Evolutionary conservation across 1,140 invertebrate genomes (phyloP), one percentile per base, ranked within the genome.

Genomic region (Heliconius hermathena): DNA sequence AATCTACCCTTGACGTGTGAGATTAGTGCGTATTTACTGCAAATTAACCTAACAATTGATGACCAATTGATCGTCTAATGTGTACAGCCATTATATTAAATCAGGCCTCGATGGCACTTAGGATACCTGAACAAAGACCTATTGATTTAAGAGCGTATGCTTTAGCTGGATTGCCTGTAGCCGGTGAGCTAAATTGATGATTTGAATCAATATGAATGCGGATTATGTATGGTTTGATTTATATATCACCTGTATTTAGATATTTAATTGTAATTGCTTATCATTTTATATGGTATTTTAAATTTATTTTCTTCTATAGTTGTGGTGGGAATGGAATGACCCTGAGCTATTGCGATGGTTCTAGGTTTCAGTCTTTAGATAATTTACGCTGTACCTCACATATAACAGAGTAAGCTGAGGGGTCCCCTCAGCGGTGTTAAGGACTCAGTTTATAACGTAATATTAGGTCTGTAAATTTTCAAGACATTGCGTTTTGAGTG

Each of bases 51-150:
- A 84, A 85, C 90, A 92, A 93, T 93, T 93, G 88, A 93, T 91
- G 89, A 89, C 83, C 91, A 91, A 93, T 93, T 92, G 91, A 92
- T 92, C 90, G 92, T 90, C 87, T 91, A 91, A 92, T 93, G 89
- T 87, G 83, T 88, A 86, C 83, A 88, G 85, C 89, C 88, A 92
- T 93, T 91, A 90, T 91, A 91, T 93, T 92, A 93, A 93, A 93
- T 93, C 92, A 83, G 84, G 84, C 83, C 82, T 83, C 78, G 82
- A 86, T 83, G 80, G 85, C 81, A 82, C 85, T 87, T 84, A 76
- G 84, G 77, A 82, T 89, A 93, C 90, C 90, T 90, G 88, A 74
- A 92, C 89, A 93, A 92, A 90, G 88, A 90, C 92, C 89, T 81
- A 83, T 88, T 93, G 91, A 93, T 92, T 93, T 93, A 92, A 87